Evolutionary conservation across 2,113 vertebrate genomes (phyloP), one percentile per base, ranked within the genome.

Genomic region (Barbus barbus): DNA sequence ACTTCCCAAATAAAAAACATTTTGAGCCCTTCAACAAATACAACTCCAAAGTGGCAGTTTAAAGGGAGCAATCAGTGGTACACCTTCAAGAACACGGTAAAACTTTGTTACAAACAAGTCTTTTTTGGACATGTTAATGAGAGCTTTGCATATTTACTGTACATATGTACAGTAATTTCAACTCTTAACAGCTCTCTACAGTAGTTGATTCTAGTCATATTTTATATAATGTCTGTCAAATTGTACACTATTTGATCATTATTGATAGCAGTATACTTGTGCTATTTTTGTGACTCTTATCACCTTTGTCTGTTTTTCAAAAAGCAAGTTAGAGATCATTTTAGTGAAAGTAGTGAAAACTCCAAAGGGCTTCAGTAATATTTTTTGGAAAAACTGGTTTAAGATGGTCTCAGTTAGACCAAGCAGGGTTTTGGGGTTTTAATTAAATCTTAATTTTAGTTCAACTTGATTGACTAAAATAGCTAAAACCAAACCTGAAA

Each of bases 11-110:
- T 83, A 2, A 78, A 53, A 63, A n/a, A 18, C 5, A 0, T 85
- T 16, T 1, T 7, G 2, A 1, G 24, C n/a, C 75, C 83, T 36
- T 2, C 84, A 87, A 1, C 71, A 71, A 81, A 44, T 18, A 75
- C 73, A 48, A 78, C 73, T 18, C 78, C 77, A 16, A 11, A 48
- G 22, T 94, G 93, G 93, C 77, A 94, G 86, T 94, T 91, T 46
- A 38, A 90, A 51, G 92, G 93, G 4, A 14, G 73, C 6, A 7
- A 9, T 0, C 18, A 0, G 0, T 94, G 93, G 93, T 2, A 92
- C 24, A 1, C 3, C 1, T 94, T 89, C 87, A 90, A 72, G 61
- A 9, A 26, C 36, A 87, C 81, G 80, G 93, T 92, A 61, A 33
- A 84, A 5, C n/a, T 71, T 20, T 38, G 38, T 48, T 26, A 28